Evolutionary conservation across 37 sponge, comb jelly and placozoan species (phyloP).

Genomic region (Agelas oroides): DNA sequence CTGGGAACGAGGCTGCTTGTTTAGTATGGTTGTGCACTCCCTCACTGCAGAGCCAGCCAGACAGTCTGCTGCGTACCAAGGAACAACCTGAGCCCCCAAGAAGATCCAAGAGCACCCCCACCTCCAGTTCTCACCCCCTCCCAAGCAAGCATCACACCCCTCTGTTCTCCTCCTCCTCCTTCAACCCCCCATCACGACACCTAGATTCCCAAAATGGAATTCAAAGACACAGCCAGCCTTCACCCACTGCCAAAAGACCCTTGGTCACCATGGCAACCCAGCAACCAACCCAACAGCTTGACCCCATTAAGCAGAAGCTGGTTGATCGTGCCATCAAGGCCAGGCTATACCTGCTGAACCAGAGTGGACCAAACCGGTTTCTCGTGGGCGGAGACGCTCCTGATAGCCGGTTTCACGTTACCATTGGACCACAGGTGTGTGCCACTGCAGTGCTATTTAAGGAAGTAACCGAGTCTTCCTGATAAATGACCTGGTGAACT

Average conservation of each 20-base stretch:
- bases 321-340: conserved; percentile 70
- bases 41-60: no score
- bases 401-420: conserved; percentile 72
- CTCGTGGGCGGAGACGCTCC: conserved; percentile 67
- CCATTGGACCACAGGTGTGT: conserved; percentile 73
- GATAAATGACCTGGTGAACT: no score
- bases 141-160: background rate
- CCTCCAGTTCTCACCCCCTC: background rate
- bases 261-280: no score
- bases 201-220: background rate
- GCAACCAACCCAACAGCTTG: conserved; percentile 1
- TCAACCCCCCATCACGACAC: background rate
- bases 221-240: background rate
- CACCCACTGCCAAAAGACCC: background rate
- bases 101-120: background rate
- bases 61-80: no score
- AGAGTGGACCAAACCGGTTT: conserved; percentile 72
- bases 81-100: no score
- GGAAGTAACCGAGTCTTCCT: no score
- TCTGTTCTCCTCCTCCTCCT: background rate
- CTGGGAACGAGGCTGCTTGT: no score
- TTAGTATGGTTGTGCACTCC: no score
- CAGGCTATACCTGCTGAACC: conserved; percentile 67
- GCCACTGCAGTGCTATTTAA: no score
- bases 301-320: conserved; percentile 17